Evolutionary conservation across 2,888 invertebrate species (phyloP), one percentile per base, ranked within the genome.

Genomic region (Hylaea fasciaria): DNA sequence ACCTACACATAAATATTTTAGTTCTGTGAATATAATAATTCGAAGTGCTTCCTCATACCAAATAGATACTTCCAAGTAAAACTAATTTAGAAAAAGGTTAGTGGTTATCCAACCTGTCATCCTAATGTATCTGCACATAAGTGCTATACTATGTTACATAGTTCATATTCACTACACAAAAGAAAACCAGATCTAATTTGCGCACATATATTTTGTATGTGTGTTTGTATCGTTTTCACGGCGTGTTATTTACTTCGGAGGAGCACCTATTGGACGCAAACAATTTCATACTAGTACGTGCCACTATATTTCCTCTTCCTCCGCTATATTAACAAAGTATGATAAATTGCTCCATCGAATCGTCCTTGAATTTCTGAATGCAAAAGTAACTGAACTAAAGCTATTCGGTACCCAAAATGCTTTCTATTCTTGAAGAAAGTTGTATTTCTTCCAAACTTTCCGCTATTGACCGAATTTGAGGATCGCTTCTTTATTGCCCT

Each of bases 301-400:
- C 12, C n/a, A 16, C 35, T 22, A 11, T 45, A 53, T 44, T 51
- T 45, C 17, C 50, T 54, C 48, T 40, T 54, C 41, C 57, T 45
- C 40, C 22, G 43, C 48, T 51, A 55, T 61, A 58, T 63, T 47
- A 53, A 51, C 53, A 59, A 49, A 22, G 22, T 22, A 63, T 63
- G 63, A 67, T 56, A 61, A 66, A 67, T 62, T 41, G 49, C 45
- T 46, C 49, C 53, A 61, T 57, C 60, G 57, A 52, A 54, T 57
- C 50, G 57, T 28, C 41, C 1, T 5, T 32, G 32, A 32, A 32
- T 32, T 32, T 9, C 39, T 64, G 58, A 63, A 62, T 64, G 52
- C 56, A 56, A 50, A 53, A 57, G 28, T 41, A 0, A 54, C 32
- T 11, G 32, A 64, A 63, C 60, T 64, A 44, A 47, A 47, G 49